Evolutionary conservation across 2,888 invertebrate species (phyloP).

Genomic region (Neoascia interrupta): DNA sequence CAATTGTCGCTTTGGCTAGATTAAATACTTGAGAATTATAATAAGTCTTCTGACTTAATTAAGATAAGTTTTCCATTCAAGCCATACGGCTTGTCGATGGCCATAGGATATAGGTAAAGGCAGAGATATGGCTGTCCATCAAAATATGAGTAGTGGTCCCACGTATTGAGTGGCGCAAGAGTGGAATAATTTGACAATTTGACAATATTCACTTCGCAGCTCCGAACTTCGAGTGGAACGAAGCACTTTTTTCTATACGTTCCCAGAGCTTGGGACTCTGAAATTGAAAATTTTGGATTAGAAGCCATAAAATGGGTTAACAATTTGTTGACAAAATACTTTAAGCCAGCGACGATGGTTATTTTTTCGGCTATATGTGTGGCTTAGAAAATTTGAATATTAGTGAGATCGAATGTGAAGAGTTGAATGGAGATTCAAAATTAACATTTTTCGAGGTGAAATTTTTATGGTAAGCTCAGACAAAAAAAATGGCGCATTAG

Average conservation of each 20-base stretch:
- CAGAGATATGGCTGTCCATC: no score
- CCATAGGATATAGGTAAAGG: no score
- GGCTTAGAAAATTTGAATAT: constrained; percentile 36
- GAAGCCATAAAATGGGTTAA: constrained; percentile 57
- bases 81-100: no score
- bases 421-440: constrained; percentile 10
- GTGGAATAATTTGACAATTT: constrained; percentile 54
- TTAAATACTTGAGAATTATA: constrained; percentile 64
- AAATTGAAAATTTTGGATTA: constrained; percentile 60
- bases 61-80: constrained; percentile 17
- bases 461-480: constrained; percentile 15
- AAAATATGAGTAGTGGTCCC: no score
- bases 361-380: background rate
- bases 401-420: constrained; percentile 19
- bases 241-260: constrained; percentile 9
- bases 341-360: constrained; percentile 27
- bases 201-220: constrained; percentile 47
- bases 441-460: constrained; percentile 32
- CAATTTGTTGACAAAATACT: constrained; percentile 61
- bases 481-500: background rate
- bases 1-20: constrained; percentile 63
- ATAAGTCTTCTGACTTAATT: constrained; percentile 53
- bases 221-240: constrained; percentile 27
- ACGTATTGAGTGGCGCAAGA: no score
- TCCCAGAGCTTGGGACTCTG: constrained; percentile 11